phyloP scores from a whole-genome alignment of 35 echinoderm and acorn worm genomes.

The Amphiura filiformis region DNA sequence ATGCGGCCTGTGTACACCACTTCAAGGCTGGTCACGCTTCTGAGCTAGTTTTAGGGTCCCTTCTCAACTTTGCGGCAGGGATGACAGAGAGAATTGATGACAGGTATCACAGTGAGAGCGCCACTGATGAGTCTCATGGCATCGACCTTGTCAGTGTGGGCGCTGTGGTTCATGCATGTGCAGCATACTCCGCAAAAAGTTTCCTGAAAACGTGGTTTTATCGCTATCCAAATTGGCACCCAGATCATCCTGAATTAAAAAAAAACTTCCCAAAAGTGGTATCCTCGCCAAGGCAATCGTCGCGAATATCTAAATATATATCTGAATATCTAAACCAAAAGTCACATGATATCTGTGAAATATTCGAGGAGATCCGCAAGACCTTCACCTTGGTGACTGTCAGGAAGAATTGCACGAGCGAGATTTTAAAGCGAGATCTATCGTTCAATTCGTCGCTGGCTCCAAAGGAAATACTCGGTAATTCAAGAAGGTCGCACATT shows the following conservation, averaged over 20 bases:
- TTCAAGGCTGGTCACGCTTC: no score
- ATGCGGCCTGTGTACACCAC: no score
- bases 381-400: conserved; percentile 31
- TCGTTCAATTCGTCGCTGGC: conserved; percentile 49
- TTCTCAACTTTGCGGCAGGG: no score
- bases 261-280: background rate
- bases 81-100: no score
- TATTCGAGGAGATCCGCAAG: conserved; percentile 29
- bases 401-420: conserved; percentile 32
- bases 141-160: no score
- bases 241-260: background rate
- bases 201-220: background rate
- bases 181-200: no score
- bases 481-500: conserved; percentile 15
- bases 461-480: conserved; percentile 30
- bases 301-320: no score
- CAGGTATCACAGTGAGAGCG: no score
- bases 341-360: conserved; percentile 33
- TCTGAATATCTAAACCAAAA: conserved; percentile 37
- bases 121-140: no score
- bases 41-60: no score
- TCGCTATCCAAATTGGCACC: background rate
- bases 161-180: no score
- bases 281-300: background rate
- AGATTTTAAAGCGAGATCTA: conserved; percentile 26